A percentile compares a stretch with the other conserved stretches of the same genome.
phyloP scores from a whole-genome alignment of 2,113 vertebrate genomes.

The Gallinago media region DNA sequence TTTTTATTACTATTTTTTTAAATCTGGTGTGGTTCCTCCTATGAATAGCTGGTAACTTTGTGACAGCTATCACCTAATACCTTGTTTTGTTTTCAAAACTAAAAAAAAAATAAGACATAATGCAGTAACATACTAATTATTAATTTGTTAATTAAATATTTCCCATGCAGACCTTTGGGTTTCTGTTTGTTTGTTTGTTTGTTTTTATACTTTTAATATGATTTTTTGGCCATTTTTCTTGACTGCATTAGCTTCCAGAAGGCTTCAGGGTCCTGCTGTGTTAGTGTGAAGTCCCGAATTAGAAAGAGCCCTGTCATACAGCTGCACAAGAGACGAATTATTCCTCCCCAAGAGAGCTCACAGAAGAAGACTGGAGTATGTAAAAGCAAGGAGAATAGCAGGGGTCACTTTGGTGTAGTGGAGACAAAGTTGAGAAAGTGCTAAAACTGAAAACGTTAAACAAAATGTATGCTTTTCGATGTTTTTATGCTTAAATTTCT shows the following conservation, averaged over 20 bases:
- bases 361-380: background rate
- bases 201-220: background rate
- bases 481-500: background rate
- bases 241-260: background rate
- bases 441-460: background rate
- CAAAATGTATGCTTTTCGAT: background rate
- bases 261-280: background rate
- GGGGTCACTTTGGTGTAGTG: background rate
- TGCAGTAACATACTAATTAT: accelerated
- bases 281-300: background rate
- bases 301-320: background rate
- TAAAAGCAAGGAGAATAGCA: background rate
- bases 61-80: background rate
- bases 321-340: background rate
- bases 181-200: background rate
- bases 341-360: background rate
- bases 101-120: background rate
- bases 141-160: background rate
- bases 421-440: background rate
- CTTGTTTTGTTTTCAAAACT: background rate
- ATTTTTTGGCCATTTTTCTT: background rate
- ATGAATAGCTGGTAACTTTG: background rate
- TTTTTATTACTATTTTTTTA: background rate
- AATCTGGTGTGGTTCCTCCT: background rate
- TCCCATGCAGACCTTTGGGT: background rate